phyloP scores from a whole-genome alignment of 1,140 invertebrate species.

The Cydia splendana region DNA sequence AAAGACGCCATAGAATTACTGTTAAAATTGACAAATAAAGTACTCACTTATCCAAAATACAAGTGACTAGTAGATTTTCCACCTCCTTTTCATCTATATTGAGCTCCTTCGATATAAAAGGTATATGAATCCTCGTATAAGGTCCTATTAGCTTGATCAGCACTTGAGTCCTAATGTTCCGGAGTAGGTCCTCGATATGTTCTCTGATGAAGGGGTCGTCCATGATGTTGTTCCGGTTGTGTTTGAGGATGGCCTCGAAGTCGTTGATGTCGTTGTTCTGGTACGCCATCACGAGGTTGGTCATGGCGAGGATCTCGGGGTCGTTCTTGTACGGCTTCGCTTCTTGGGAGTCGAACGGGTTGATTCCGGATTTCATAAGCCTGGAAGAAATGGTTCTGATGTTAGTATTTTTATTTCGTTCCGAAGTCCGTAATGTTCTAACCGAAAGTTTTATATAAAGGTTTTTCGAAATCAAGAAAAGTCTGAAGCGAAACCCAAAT shows the following conservation, averaged over 20 bases:
- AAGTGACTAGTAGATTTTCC: constrained; percentile 98
- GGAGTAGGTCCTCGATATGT: constrained; percentile 98
- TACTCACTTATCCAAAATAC: constrained; percentile 96
- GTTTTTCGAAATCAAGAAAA: too few species aligned
- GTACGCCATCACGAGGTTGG: constrained; percentile 98
- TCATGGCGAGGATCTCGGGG: constrained; percentile 99
- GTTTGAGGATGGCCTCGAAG: constrained; percentile 97
- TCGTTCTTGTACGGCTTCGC: constrained; percentile 99
- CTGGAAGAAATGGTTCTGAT: constrained; percentile 73
- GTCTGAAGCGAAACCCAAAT: too few species aligned
- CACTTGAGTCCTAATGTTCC: constrained; percentile 99
- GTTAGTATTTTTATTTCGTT: neutral
- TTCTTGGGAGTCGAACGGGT: constrained; percentile 99
- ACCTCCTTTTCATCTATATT: constrained; percentile 98
- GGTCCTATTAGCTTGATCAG: constrained; percentile 98
- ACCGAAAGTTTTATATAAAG: too few species aligned
- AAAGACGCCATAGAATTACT: too few species aligned
- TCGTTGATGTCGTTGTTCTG: constrained; percentile 99
- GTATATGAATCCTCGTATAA: constrained; percentile 98
- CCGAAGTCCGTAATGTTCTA: too few species aligned
- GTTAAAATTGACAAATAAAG: neutral
- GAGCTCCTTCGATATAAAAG: constrained; percentile 98
- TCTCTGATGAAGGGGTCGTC: constrained; percentile 99
- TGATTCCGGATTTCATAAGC: constrained; percentile 99
- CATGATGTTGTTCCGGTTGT: constrained; percentile 98